Conservation (phyloP, 1,140 invertebrate genomes). For the Episyrphus balteatus region DNA sequence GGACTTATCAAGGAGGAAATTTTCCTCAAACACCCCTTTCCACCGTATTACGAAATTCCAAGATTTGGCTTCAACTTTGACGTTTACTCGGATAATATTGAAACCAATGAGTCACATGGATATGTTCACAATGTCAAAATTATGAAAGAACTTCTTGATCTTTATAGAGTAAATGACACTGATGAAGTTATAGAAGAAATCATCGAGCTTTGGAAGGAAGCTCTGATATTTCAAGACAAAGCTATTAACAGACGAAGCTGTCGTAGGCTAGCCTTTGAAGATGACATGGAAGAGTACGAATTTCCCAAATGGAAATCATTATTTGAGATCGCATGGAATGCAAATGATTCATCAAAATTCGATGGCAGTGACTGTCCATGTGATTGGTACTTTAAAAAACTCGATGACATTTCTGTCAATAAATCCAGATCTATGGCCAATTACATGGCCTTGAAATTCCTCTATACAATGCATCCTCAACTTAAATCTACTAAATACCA, state of each 20-base stretch:
- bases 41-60: slow-evolving; percentile 19
- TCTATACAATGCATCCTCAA: slow-evolving; percentile 21
- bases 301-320: slow-evolving; percentile 16
- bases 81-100: too few relatives aligned
- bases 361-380: too few relatives aligned
- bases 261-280: too few relatives aligned
- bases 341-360: slow-evolving; percentile 3
- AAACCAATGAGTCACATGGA: too few relatives aligned
- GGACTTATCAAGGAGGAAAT: too few relatives aligned
- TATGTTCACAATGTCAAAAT: too few relatives aligned
- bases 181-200: slow-evolving; percentile 5
- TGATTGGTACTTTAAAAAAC: too few relatives aligned
- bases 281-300: background rate
- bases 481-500: slow-evolving; percentile 22
- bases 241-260: too few relatives aligned
- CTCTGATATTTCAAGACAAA: slow-evolving; percentile 1
- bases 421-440: slow-evolving; percentile 8
- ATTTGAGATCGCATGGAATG: slow-evolving; percentile 24
- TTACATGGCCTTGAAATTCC: slow-evolving; percentile 22
- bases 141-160: too few relatives aligned
- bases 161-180: too few relatives aligned
- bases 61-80: slow-evolving; percentile 6
- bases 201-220: slow-evolving; percentile 15
- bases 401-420: too few relatives aligned
- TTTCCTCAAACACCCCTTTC: too few relatives aligned